Evolutionary conservation across 64 coral and sea anemone genomes (phyloP).

Genomic region (Acropora yongei): DNA sequence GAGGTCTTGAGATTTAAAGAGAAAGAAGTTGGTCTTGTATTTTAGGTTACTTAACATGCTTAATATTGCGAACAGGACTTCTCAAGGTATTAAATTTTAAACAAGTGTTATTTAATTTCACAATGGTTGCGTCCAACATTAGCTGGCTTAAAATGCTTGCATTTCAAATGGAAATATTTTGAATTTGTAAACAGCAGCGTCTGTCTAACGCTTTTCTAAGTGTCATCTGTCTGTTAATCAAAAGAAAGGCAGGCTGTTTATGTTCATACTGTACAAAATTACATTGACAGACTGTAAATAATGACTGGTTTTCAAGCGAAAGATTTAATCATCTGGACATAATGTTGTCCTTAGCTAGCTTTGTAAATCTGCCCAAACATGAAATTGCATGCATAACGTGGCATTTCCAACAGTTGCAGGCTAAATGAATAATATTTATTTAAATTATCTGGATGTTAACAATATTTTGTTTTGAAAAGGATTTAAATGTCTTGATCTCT

Average conservation of each 20-base stretch:
- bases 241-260: not conserved
- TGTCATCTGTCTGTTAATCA: not conserved
- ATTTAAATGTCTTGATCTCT: too few relatives aligned
- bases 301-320: not conserved
- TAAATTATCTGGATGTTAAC: not conserved
- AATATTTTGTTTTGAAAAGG: not conserved
- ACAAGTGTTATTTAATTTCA: not conserved
- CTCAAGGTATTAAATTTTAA: not conserved
- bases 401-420: not conserved
- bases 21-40: not conserved
- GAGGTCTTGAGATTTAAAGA: not conserved
- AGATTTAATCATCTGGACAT: not conserved
- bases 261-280: not conserved
- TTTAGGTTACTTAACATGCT: not conserved
- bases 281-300: too few relatives aligned
- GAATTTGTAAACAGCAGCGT: not conserved
- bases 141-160: not conserved
- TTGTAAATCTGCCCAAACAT: not conserved
- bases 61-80: not conserved
- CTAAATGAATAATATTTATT: not conserved
- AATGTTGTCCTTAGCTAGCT: not conserved
- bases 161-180: not conserved
- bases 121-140: not conserved
- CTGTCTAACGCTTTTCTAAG: not conserved
- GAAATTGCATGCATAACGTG: not conserved